phyloP scores from a whole-genome alignment of 2,797 vertebrate species.

The Nothura maculosa region DNA sequence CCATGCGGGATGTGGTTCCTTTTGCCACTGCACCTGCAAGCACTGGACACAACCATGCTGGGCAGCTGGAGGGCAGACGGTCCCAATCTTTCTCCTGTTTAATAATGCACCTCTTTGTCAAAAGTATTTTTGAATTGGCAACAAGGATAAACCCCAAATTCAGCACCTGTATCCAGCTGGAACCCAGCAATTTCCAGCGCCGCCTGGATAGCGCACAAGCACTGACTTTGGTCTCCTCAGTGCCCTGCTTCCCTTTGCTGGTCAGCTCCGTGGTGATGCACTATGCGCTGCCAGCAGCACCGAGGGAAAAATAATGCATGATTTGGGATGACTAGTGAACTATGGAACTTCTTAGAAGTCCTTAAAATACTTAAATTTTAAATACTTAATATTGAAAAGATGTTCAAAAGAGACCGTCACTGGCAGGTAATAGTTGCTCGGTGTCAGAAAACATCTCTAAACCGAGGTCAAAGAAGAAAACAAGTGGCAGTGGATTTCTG shows the following conservation, averaged over 20 bases:
- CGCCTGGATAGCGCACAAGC: rapidly evolving
- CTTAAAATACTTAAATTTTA: neutral
- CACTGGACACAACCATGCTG: rapidly evolving
- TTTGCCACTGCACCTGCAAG: neutral
- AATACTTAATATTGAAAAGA: neutral
- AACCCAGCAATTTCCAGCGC: neutral
- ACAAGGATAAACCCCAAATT: neutral
- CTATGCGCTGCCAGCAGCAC: neutral
- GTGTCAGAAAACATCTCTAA: neutral
- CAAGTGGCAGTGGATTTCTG: neutral
- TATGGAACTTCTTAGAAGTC: neutral
- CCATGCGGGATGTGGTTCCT: too few relatives aligned
- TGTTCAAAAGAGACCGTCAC: neutral
- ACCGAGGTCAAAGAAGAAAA: neutral
- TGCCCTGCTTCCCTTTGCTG: neutral
- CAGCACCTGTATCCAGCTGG: rapidly evolving
- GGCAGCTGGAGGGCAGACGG: neutral
- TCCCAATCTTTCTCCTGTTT: neutral
- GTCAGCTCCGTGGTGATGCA: neutral
- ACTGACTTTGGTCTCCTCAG: neutral
- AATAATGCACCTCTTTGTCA: neutral
- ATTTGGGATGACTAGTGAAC: neutral
- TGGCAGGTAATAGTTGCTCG: neutral
- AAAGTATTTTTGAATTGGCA: neutral
- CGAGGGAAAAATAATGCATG: neutral